Percentiles rank a stretch among this genome's conserved stretches.
These are phyloP conservation scores for Athetis lepigone DNA, from an alignment of 2,888 invertebrate species.

Conservation along the genomic window DNA sequence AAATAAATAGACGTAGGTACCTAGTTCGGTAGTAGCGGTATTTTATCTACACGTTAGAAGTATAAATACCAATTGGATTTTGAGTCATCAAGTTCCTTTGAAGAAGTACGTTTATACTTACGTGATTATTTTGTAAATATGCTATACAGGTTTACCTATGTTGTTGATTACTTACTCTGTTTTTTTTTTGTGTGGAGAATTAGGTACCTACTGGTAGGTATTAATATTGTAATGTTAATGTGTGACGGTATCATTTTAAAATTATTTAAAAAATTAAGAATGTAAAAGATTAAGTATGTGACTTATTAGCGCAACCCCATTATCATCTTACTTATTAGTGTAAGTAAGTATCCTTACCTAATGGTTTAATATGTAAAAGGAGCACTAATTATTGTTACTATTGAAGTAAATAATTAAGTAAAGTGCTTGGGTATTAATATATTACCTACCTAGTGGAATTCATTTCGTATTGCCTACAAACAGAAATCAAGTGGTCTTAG, in stretches of 20 bases:
- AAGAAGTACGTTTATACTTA: background rate
- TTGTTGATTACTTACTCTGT: background rate
- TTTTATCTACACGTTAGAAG: conserved; percentile 35
- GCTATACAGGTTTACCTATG: background rate
- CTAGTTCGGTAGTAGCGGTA: conserved; percentile 67
- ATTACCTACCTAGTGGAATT: conserved; percentile 26
- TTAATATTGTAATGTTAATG: too few relatives aligned
- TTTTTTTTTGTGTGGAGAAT: too few relatives aligned
- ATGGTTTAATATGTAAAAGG: conserved; percentile 5
- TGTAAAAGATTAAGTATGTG: background rate
- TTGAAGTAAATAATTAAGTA: background rate
- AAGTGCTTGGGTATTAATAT: background rate
- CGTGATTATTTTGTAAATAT: conserved; percentile 6
- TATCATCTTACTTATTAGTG: conserved; percentile 18
- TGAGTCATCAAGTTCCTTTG: background rate
- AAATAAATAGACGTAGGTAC: conserved; percentile 67
- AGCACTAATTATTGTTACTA: conserved; percentile 15
- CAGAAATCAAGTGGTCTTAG: conserved; percentile 56
- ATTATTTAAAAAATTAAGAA: background rate
- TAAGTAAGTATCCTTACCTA: conserved; percentile 6
- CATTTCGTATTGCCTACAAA: conserved; percentile 40
- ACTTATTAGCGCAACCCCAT: background rate
- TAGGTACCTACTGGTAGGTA: too few relatives aligned
- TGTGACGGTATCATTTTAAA: conserved; percentile 6
- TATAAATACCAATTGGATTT: conserved; percentile 36